Percentiles rank a stretch among this genome's conserved stretches.
Conservation (phyloP, 2,113 vertebrate species). For the Cololabis saira region DNA sequence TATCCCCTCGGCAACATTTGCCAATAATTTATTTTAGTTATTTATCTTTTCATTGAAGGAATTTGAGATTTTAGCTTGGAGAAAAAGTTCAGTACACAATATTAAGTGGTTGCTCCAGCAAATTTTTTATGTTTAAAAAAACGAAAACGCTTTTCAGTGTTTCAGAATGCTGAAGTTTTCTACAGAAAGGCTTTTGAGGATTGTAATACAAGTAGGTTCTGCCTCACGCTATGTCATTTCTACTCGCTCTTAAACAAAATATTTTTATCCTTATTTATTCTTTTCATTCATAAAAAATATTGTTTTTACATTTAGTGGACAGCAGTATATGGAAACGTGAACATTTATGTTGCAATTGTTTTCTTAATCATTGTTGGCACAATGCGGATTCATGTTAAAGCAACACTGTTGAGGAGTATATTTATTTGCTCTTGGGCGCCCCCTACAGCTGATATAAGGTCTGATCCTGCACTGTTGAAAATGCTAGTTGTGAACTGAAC, state of each 20-base stretch:
- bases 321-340: too few species aligned
- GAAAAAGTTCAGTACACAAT: not conserved
- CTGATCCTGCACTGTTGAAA: too few species aligned
- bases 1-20: constrained; percentile 1
- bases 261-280: constrained; percentile 14
- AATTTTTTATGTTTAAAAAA: constrained; percentile 12
- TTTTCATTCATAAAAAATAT: not conserved
- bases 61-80: not conserved
- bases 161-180: constrained; percentile 5
- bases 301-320: not conserved
- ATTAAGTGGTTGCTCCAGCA: not conserved
- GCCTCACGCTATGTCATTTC: constrained; percentile 1
- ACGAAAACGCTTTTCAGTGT: constrained; percentile 6
- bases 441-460: too few species aligned
- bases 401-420: too few species aligned
- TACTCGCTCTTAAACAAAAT: not conserved
- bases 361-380: too few species aligned
- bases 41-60: not conserved
- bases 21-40: constrained; percentile 2
- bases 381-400: too few species aligned
- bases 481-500: too few species aligned
- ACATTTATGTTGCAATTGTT: too few species aligned
- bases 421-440: too few species aligned
- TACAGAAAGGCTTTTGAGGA: not conserved
- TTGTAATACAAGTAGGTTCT: not conserved